Evolutionary conservation across 2,797 vertebrate genomes (phyloP).

Genomic region (Schizopygopsis pylzovi): DNA sequence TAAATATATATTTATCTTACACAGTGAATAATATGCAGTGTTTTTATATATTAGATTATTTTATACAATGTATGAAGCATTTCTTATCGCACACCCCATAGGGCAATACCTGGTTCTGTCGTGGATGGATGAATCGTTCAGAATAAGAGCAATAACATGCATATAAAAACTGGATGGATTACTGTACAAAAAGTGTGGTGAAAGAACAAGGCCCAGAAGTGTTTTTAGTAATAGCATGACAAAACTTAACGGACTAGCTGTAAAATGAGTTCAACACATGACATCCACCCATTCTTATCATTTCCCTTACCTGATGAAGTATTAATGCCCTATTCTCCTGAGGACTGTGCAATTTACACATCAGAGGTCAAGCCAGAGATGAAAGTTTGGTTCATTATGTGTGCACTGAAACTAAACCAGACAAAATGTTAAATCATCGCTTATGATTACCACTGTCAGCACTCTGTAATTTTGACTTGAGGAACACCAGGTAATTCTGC

Average conservation of each 20-base stretch:
- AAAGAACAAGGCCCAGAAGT: background rate
- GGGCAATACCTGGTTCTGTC: no score
- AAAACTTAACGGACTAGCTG: background rate
- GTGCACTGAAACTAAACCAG: conserved; percentile 26
- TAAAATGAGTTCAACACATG: conserved; percentile 4
- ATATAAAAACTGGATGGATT: background rate
- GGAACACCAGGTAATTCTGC: conserved; percentile 21
- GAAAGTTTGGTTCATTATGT: conserved; percentile 18
- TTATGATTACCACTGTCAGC: conserved; percentile 24
- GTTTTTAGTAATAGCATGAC: background rate
- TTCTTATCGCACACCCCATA: no score
- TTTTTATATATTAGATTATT: no score
- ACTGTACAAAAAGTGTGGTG: background rate
- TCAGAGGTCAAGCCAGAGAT: conserved; percentile 18
- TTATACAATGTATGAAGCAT: no score
- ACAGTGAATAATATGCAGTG: no score
- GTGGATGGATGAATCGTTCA: background rate
- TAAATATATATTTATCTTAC: no score
- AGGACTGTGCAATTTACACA: background rate
- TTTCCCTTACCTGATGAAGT: background rate
- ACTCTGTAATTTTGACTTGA: conserved; percentile 28
- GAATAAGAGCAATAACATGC: background rate
- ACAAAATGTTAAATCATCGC: background rate
- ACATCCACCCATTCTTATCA: background rate
- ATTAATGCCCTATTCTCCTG: background rate